These are phyloP conservation scores for Myripristis jacobus DNA, from an alignment of 2,797 vertebrate genomes.

Conservation along the genomic window DNA sequence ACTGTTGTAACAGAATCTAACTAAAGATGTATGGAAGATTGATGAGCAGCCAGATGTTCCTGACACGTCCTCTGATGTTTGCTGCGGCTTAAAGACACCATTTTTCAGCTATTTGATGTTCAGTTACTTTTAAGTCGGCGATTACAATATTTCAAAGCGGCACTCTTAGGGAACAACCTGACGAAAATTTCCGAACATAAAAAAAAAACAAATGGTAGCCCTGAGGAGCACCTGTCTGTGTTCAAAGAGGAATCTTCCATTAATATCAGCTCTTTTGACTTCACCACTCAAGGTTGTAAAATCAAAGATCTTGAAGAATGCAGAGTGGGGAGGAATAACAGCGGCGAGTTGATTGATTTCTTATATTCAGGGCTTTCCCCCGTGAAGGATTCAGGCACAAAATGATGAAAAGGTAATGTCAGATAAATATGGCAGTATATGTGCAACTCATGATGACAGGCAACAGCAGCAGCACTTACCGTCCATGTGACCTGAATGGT, in stretches of 20 bases:
- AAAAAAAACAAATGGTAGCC: slow-evolving; percentile 63
- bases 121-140: slow-evolving; percentile 74
- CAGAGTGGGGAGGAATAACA: slow-evolving; percentile 9
- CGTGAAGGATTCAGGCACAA: not conserved
- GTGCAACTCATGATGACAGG: slow-evolving; percentile 1
- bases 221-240: slow-evolving; percentile 42
- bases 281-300: slow-evolving; percentile 46
- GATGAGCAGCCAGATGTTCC: slow-evolving; percentile 76
- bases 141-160: slow-evolving; percentile 77
- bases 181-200: slow-evolving; percentile 58
- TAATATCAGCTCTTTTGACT: slow-evolving; percentile 40
- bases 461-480: slow-evolving; percentile 80
- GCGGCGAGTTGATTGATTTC: not conserved
- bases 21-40: slow-evolving; percentile 59
- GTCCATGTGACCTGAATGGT: slow-evolving; percentile 98
- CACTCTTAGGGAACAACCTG: slow-evolving; percentile 47
- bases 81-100: slow-evolving; percentile 63
- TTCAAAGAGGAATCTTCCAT: slow-evolving; percentile 64
- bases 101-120: slow-evolving; percentile 70
- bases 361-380: not conserved
- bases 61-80: slow-evolving; percentile 69
- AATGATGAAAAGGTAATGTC: slow-evolving; percentile 3
- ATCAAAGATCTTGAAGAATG: slow-evolving; percentile 41
- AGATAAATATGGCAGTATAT: not conserved
- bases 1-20: slow-evolving; percentile 58